Evolutionary conservation across 2,888 invertebrate species (phyloP), one percentile per base, ranked within the genome.

Genomic region (Pimpla rufipes): DNA sequence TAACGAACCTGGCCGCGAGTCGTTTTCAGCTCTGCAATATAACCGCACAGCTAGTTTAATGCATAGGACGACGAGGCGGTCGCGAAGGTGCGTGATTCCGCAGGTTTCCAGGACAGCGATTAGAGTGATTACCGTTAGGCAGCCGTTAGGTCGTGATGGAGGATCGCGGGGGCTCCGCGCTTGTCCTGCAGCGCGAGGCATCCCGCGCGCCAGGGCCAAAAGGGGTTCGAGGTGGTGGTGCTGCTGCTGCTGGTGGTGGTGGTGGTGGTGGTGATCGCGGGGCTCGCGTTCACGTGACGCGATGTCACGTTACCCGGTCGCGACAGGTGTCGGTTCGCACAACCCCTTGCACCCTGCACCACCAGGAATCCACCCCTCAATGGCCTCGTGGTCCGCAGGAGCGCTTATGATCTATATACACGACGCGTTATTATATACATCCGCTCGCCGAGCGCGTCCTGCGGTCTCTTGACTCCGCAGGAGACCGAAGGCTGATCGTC

Each of bases 231-330:
- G 64, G 55, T 45, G 13, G 16, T 37, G 59, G 50, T 45, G 74
- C 21, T 68, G 70, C 57, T 76, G 37, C 35, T 73, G 57, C 42
- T 23, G 55, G 29, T 42, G 50, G 16, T 59, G 42, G 13, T 42
- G 37, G 7, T 57, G 50, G 11, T 29, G 59, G 13, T 50, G 59
- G 37, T 42, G 62, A 45, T 82, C 75, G 50, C 40, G 74, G 55
- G 45, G 79, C 59, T 78, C 68, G 42, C 74, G 85, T 87, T 90
- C 88, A 90, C 90, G 89, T 88, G 90, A 89, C 88, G 87, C 89
- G 89, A 90, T 90, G 90, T 90, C 90, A 90, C 90, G 90, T 90
- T 90, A 90, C 90, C 84, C 57, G 85, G 66, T 85, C 76, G 75
- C 86, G 83, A 84, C 83, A 84, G 83, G 83, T 84, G 83, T 84